phyloP scores from a whole-genome alignment of 1,140 invertebrate genomes.

The Nasonia vitripennis region DNA sequence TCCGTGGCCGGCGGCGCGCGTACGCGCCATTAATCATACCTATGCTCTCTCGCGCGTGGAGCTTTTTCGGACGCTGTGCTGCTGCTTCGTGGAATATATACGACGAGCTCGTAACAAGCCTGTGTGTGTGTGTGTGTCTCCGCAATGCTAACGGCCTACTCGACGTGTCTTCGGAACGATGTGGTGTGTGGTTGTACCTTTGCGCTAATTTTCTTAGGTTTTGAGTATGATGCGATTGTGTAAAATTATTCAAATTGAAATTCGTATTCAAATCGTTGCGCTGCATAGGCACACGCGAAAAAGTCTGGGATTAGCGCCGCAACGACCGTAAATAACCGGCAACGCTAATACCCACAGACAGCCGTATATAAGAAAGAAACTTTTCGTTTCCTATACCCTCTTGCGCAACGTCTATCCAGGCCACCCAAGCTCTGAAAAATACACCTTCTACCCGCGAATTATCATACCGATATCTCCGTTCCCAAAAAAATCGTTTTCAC shows the following conservation, averaged over 20 bases:
- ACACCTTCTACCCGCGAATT: background rate
- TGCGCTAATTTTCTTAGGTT: no score
- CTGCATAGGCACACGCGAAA: no score
- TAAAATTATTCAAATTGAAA: background rate
- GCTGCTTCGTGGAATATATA: slow-evolving; percentile 33
- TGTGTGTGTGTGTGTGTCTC: no score
- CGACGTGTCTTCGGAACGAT: no score
- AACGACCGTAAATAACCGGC: background rate
- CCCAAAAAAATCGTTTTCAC: background rate
- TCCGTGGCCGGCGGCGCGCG: slow-evolving; percentile 56
- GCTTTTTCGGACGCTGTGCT: slow-evolving; percentile 19
- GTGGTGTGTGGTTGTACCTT: no score
- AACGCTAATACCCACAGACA: background rate
- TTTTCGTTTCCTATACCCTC: background rate
- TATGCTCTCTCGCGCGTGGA: background rate
- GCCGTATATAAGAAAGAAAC: background rate
- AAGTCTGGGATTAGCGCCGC: background rate
- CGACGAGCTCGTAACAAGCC: background rate
- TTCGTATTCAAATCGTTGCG: background rate
- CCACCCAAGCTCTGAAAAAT: background rate
- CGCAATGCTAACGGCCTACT: no score
- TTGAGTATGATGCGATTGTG: no score
- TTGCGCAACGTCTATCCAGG: background rate
- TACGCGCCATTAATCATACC: slow-evolving; percentile 66
- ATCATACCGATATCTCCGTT: background rate